Base-by-base conservation (phyloP, 2,797 vertebrate species). In the Chiroxiphia lanceolata region DNA sequence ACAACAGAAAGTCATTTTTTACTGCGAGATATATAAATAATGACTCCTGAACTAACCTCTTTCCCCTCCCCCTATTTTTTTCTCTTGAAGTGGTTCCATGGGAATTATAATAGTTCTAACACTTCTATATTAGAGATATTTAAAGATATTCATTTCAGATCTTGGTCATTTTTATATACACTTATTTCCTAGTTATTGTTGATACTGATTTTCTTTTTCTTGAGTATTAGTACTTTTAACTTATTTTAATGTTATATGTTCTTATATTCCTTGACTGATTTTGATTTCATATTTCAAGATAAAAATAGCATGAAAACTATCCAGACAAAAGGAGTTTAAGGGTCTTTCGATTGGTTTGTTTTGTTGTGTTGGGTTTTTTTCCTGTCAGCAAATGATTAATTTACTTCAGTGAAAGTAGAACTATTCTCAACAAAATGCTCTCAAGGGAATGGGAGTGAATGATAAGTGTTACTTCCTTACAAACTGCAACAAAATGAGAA, bases 41-140 rank as follows among this genome's bases (percentile, higher is more conserved):
- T 21, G 8, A 47, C 13, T 69, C 6, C 5, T 77, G 26, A 16
- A 64, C 21, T 11, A 48, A 11, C 31, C 11, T 54, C 17, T 13
- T 45, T 10, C 42, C 5, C 1, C 8, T 3, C 3, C 3, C 2
- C 2, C 3, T 12, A 3, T 15, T 36, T 77, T 81, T 76, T 33
- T 13, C 10, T 42, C 65, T 61, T 76, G 11, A 27, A 56, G 20
- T 70, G 9, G 23, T 70, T 92, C 10, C 29, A 22, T 77, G 60
- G 27, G 36, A 67, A 13, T 14, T 40, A 3, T 67, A 10, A 15
- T 67, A 70, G 25, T 81, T 90, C 34, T 72, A 64, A 48, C 21
- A 34, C 6, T 50, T 68, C 29, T 44, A 0, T 64, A 25, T 80
- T 93, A 68, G 61, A 78, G 57, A 77, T 10, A n/a, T 21, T 59